Evolutionary conservation across 2,113 vertebrate species (phyloP), one percentile per base, ranked within the genome.

Genomic region (Heloderma charlesbogerti): DNA sequence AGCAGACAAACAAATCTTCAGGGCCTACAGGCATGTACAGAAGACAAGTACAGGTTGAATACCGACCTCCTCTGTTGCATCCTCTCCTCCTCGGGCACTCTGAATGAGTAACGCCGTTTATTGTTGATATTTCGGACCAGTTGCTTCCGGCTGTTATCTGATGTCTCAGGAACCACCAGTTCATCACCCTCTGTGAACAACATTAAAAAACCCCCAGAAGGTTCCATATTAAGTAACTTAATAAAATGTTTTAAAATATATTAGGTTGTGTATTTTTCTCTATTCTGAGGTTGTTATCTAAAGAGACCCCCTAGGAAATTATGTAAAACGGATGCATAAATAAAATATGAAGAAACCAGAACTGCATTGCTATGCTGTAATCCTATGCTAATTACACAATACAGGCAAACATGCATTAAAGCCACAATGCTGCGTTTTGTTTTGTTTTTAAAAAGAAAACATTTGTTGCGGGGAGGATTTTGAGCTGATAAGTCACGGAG

Each of bases 41-140:
- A 94, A 8, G 88, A 48, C 85, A 95, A 94, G 84, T 25, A 92
- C 22, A 85, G 18, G 86, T 69, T 89, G 86, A 92, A 89, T 69
- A 95, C 89, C 1, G 88, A 99, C 99, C 99, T 99, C 95, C 99
- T 98, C 97, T 99, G 99, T 92, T 99, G 99, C 92, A 99, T 97
- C 87, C 99, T 97, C 92, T 99, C 99, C 88, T 99, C 99, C 93
- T 99, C 99, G 0, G 99, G 99, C 75, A 99, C 98, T 74, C 99
- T 96, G 97, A 99, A 99, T 45, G 99, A 99, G 91, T 98, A 99
- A 88, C 99, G 98, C 45, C 99, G 98, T 96, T 99, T 99, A 96
- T 99, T 99, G 98, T 98, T 99, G 94, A 99, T 98, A 96, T 97
- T 99, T 91, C 99, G 98, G 88, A 99, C 98, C 99, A 99, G 98